Evolutionary conservation across 2,888 invertebrate species (phyloP).

Genomic region (Gari tellinella): DNA sequence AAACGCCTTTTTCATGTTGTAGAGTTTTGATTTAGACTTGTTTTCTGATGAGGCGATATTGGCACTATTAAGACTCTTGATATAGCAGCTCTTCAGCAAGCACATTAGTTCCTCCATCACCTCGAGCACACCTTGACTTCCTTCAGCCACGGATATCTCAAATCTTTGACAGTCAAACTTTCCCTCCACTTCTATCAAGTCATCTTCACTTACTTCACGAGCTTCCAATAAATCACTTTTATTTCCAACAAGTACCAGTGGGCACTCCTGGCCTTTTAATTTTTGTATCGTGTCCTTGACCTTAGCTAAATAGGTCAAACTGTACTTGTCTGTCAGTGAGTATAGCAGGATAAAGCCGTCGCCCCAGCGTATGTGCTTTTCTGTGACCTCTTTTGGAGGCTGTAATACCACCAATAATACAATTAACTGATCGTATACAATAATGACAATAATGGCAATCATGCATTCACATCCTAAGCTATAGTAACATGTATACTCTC

Average conservation of each 20-base stretch:
- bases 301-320: conserved; percentile 92
- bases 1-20: conserved; percentile 80
- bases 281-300: conserved; percentile 83
- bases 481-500: too few relatives aligned
- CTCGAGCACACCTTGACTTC: conserved; percentile 73
- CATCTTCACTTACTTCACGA: conserved; percentile 73
- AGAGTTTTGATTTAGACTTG: conserved; percentile 72
- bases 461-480: too few relatives aligned
- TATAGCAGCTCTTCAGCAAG: conserved; percentile 75
- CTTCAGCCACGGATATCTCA: conserved; percentile 80
- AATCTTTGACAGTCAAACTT: conserved; percentile 77
- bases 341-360: conserved; percentile 95
- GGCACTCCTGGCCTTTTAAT: conserved; percentile 67
- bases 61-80: conserved; percentile 65
- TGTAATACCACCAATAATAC: too few relatives aligned
- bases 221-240: conserved; percentile 78
- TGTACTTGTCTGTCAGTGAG: conserved; percentile 94
- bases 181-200: conserved; percentile 65
- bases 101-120: conserved; percentile 78
- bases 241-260: conserved; percentile 77
- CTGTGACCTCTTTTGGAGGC: conserved; percentile 68
- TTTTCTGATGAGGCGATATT: conserved; percentile 59
- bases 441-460: too few relatives aligned
- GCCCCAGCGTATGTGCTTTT: conserved; percentile 90
- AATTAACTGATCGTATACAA: too few relatives aligned